Base-by-base conservation (phyloP, 2,888 invertebrate genomes). In the Steinernema scapterisci region DNA sequence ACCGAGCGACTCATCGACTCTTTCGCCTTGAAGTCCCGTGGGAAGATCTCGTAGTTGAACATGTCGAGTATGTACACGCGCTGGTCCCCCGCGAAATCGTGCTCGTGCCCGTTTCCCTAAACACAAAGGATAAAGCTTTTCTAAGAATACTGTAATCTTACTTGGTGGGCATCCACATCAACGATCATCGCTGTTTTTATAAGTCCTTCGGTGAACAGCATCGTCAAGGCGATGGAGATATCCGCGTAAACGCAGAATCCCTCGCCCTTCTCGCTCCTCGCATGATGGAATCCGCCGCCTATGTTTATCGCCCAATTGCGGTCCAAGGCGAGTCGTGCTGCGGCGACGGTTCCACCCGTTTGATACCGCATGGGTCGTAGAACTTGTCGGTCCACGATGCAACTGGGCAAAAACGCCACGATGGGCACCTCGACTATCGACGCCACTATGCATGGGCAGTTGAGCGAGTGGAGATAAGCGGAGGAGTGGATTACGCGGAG, bases 201-300 rank as follows among this genome's bases (percentile, higher is more conserved):
- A 56, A 95, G 95, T 0, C 95, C 95, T 0, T 93, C 94, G 1
- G 94, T 95, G 88, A 94, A 90, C 7, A 93, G 88, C 85, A 92
- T 92, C 74, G 91, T 90, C 63, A 94, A 91, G 9, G 93, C 89
- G 80, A 94, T 89, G 0, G 93, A 93, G 70, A 94, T 94, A 38
- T 76, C 74, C 0, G 94, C 94, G 86, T 94, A 94, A 0, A 92
- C 92, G 88, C 94, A 94, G 89, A 95, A 94, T 0, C 94, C 94
- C 0, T 92, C 93, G 1, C 94, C 94, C 75, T 89, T 89, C 73
- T 91, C 89, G 0, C 91, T 90, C 78, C 92, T 92, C 88, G 94
- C 94, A 88, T 95, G 95, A 88, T 95, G 95, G 89, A 95, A 95
- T 0, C 95, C 95, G 13, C 94, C 95, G 0, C 95, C 95, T 27